Conservation (phyloP, 2,797 vertebrate species). For the Paedocypris micromegethes region DNA sequence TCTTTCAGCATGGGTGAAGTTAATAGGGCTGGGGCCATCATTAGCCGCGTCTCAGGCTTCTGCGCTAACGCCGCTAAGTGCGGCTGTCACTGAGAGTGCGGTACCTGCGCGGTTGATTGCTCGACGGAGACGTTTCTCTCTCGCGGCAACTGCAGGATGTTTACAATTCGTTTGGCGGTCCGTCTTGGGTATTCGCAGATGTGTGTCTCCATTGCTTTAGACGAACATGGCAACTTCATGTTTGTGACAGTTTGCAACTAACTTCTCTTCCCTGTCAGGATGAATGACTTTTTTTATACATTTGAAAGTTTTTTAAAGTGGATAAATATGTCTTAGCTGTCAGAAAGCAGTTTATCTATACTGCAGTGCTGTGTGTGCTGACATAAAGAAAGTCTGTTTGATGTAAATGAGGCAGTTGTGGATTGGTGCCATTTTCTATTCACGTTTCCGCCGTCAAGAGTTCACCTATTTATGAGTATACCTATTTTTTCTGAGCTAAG, state of each 20-base stretch:
- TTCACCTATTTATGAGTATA: too few species aligned
- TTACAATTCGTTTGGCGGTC: conserved; percentile 21
- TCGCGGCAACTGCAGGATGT: conserved; percentile 32
- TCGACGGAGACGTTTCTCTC: conserved; percentile 15
- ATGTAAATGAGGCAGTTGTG: too few species aligned
- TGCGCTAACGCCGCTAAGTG: conserved; percentile 58
- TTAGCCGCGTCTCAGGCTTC: conserved; percentile 58
- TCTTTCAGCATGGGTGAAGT: conserved; percentile 54
- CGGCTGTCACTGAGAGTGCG: conserved; percentile 55
- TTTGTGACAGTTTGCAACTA: conserved; percentile 5
- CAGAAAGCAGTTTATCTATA: too few species aligned
- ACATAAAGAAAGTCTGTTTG: too few species aligned
- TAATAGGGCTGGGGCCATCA: conserved; percentile 59
- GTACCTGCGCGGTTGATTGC: conserved; percentile 38
- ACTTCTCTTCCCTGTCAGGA: conserved; percentile 1
- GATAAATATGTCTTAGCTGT: background rate
- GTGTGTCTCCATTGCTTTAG: conserved; percentile 14
- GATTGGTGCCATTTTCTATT: too few species aligned
- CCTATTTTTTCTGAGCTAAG: too few species aligned
- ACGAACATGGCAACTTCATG: conserved; percentile 7
- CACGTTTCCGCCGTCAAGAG: too few species aligned
- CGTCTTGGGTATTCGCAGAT: conserved; percentile 13
- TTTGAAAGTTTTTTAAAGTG: conserved; percentile 2
- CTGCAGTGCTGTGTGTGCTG: too few species aligned
- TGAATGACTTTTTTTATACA: background rate